phyloP scores from a whole-genome alignment of 2,113 vertebrate species.

The Leiothrix lutea region DNA sequence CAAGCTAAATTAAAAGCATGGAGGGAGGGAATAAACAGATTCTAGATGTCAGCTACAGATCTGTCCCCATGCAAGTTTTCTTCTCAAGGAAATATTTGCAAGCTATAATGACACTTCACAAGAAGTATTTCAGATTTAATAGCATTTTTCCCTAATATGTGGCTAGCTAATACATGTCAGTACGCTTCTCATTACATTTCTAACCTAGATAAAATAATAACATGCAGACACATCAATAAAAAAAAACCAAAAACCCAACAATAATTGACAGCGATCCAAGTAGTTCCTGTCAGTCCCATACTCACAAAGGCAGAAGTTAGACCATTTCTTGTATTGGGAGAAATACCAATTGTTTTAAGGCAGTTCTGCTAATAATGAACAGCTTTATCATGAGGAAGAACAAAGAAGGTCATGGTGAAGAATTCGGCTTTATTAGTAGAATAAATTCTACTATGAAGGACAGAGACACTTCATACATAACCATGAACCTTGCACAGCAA shows the following conservation, averaged over 20 bases:
- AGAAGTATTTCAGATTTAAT: background rate
- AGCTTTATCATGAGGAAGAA: background rate
- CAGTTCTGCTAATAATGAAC: background rate
- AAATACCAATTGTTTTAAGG: background rate
- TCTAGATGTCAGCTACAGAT: background rate
- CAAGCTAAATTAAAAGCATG: background rate
- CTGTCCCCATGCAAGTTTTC: background rate
- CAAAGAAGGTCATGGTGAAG: background rate
- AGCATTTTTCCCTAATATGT: background rate
- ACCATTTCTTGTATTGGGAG: background rate
- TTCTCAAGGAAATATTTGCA: background rate
- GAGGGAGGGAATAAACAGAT: background rate
- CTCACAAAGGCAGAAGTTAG: background rate
- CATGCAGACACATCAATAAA: background rate
- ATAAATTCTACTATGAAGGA: background rate
- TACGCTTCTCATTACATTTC: background rate
- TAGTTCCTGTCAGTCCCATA: background rate
- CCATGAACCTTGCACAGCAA: background rate
- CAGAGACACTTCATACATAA: background rate
- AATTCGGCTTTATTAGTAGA: background rate
- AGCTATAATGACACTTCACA: background rate
- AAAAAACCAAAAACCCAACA: background rate
- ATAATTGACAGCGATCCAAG: constrained; percentile 3
- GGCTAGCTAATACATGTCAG: background rate
- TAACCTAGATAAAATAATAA: background rate